Percentiles rank a stretch among this genome's conserved stretches.
Conservation (phyloP, 2,113 vertebrate species). For the Uria aalge region DNA sequence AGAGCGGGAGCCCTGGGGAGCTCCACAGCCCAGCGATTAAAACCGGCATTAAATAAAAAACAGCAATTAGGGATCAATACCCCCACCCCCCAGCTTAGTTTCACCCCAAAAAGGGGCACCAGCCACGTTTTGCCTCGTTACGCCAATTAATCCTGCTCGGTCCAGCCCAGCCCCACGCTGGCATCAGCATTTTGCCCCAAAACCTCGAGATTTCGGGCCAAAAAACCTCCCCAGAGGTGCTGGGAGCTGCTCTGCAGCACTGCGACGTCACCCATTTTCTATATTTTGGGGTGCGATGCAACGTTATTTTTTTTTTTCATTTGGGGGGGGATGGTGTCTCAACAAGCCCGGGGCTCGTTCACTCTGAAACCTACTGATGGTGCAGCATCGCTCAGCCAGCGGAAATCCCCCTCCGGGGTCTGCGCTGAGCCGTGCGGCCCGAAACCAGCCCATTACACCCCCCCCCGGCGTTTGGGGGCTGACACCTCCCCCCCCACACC, state of each 20-base stretch:
- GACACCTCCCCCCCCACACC: no score
- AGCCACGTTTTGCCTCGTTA: neutral
- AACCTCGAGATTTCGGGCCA: neutral
- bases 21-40: neutral
- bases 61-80: neutral
- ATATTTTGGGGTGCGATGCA: neutral
- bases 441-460: neutral
- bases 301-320: no score
- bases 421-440: accelerated
- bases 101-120: neutral
- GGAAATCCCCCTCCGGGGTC: accelerated
- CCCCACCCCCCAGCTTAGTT: neutral
- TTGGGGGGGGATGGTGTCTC: no score
- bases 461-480: neutral
- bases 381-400: accelerated
- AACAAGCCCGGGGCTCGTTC: accelerated
- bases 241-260: neutral
- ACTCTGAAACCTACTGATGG: neutral
- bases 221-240: neutral
- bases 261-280: accelerated
- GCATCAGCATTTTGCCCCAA: neutral
- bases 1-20: neutral
- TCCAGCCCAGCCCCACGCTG: neutral
- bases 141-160: neutral
- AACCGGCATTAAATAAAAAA: neutral